These are phyloP conservation scores for Panagrolaimus sp. DNA, from an alignment of 1,140 invertebrate genomes.

Conservation along the genomic window DNA sequence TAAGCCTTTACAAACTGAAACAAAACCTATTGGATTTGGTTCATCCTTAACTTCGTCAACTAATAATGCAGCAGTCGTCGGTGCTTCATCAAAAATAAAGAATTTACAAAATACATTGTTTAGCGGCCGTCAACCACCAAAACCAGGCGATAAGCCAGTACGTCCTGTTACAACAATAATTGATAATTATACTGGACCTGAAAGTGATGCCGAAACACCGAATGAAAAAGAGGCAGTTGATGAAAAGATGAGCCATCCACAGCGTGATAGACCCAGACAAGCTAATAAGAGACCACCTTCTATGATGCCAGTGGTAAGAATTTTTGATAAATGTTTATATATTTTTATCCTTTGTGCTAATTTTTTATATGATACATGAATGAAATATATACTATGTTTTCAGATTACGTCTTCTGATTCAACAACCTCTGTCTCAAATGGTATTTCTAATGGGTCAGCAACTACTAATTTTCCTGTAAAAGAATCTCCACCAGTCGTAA, in stretches of 20 bases:
- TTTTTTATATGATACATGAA: no score
- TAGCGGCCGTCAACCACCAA: not conserved
- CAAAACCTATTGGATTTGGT: no score
- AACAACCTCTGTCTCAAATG: no score
- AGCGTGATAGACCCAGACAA: not conserved
- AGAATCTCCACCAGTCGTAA: not conserved
- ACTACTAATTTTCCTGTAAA: not conserved
- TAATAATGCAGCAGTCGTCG: no score
- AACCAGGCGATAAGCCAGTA: constrained; percentile 3
- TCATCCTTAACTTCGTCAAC: no score
- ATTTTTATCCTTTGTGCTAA: not conserved
- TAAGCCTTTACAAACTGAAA: no score
- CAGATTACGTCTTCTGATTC: no score
- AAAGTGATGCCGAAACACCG: not conserved
- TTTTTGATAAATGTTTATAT: no score
- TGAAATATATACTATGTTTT: no score
- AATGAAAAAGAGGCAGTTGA: not conserved
- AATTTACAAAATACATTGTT: not conserved
- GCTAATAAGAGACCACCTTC: not conserved
- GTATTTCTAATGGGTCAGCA: not conserved
- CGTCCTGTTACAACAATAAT: not conserved
- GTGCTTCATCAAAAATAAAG: not conserved
- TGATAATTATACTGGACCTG: not conserved
- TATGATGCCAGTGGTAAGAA: not conserved
- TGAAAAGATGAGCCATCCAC: not conserved